A percentile compares a stretch with the other conserved stretches of the same genome.
phyloP scores from a whole-genome alignment of 2,888 invertebrate species.

The Pyrrhia umbra region DNA sequence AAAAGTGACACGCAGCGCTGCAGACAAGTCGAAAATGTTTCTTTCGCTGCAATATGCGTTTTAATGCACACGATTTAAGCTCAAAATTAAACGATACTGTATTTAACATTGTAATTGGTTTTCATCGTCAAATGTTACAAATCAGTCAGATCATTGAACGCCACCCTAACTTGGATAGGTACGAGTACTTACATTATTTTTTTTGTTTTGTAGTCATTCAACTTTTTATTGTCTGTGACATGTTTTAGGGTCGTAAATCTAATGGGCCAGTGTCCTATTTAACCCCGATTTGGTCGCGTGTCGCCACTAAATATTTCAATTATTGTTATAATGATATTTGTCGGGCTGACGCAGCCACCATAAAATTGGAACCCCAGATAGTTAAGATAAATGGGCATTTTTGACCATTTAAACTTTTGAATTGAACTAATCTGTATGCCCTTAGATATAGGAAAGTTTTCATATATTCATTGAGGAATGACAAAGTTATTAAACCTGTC shows the following conservation, averaged over 20 bases:
- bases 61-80: not conserved
- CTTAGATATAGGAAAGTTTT: conserved; percentile 16
- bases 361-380: conserved; percentile 68
- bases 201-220: conserved; percentile 51
- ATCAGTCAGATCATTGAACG: conserved; percentile 15
- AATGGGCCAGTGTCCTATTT: conserved; percentile 68
- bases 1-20: too few species aligned
- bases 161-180: conserved; percentile 13
- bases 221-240: conserved; percentile 56
- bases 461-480: conserved; percentile 26
- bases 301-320: conserved; percentile 84
- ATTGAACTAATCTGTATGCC: conserved; percentile 28
- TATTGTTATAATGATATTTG: conserved; percentile 80
- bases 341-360: conserved; percentile 68
- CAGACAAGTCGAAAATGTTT: too few species aligned
- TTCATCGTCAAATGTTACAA: conserved; percentile 25
- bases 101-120: not conserved
- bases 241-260: conserved; percentile 68
- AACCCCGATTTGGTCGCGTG: conserved; percentile 75
- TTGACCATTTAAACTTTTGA: conserved; percentile 55
- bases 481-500: conserved; percentile 43
- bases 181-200: conserved; percentile 22
- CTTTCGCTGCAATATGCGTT: too few species aligned
- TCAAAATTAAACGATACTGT: not conserved
- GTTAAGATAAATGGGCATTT: conserved; percentile 62